These are phyloP conservation scores for Bombus terrestris DNA, from an alignment of 1,140 invertebrate genomes.

Conservation along the genomic window DNA sequence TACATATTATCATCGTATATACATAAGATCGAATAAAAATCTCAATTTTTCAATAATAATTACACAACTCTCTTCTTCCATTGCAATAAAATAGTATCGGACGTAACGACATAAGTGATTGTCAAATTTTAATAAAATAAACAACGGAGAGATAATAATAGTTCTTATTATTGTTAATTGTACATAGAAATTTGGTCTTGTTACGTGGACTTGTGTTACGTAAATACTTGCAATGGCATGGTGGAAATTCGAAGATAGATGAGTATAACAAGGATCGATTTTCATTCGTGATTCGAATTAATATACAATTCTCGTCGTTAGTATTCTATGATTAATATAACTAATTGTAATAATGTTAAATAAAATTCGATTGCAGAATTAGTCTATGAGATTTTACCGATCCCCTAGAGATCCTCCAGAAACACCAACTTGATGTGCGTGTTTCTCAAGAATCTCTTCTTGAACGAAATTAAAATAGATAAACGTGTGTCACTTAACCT, in stretches of 20 bases:
- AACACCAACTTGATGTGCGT: background rate
- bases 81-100: too few relatives aligned
- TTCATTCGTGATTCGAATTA: background rate
- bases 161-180: slow-evolving; percentile 3
- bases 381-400: background rate
- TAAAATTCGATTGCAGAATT: background rate
- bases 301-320: too few relatives aligned
- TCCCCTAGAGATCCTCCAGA: background rate
- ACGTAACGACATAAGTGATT: background rate
- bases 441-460: background rate
- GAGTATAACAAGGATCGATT: background rate
- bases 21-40: background rate
- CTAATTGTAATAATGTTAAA: background rate
- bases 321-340: background rate
- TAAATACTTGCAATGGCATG: background rate
- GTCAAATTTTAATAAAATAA: background rate
- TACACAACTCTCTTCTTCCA: background rate
- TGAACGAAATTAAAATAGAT: background rate
- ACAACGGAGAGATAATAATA: too few relatives aligned
- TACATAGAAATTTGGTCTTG: slow-evolving; percentile 34
- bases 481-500: background rate
- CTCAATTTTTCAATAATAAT: background rate
- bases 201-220: background rate
- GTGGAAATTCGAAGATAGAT: too few relatives aligned
- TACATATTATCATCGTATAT: background rate